Base-by-base conservation (phyloP, 2,797 vertebrate species). In the Siniperca undulata region DNA sequence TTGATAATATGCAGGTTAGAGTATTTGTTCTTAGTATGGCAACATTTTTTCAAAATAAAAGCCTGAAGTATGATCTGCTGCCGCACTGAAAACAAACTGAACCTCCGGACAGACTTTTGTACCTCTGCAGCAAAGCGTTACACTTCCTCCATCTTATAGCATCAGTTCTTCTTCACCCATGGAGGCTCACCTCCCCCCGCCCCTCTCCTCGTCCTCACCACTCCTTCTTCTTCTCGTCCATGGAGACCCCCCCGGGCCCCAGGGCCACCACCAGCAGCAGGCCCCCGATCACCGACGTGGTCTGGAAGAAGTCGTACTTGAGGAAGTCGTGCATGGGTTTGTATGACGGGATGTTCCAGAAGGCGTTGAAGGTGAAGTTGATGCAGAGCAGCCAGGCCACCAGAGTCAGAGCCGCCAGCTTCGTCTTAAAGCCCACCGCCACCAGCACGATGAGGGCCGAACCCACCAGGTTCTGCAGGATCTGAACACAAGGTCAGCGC, bases 221-320 rank as follows among this genome's bases (percentile, higher is more conserved):
- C 85, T 97, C 97, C 83, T 98, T 98, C 89, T 97, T 98, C 95
- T 97, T 97, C 94, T 97, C 97, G 30, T 97, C 97, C 97, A 98
- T 97, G 86, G 97, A 98, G 40, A 98, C 97, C 1, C 97, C 97
- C 0, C 97, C 97, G 0, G 97, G 97, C n/a, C 97, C 97, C 77
- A 98, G 94, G 0, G 97, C 97, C 90, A 98, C 97, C 89, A 98
- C 97, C 1, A 98, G 95, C 55, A 98, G 96, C 70, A 98, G 93
- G 71, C 97, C 97, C 2, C 97, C 97, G 5, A 98, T 96, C 77
- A 98, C 97, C 2, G 97, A 98, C 90, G 96, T 97, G 94, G 97
- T 98, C 95, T 98, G 97, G 96, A 98, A 98, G 96, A 98, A 98
- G 93, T 98, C 97, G 0, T 98, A 98, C 90, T 96, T 98, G 79